Evolutionary conservation across 2,888 invertebrate species (phyloP).

Genomic region (Hesperia comma): DNA sequence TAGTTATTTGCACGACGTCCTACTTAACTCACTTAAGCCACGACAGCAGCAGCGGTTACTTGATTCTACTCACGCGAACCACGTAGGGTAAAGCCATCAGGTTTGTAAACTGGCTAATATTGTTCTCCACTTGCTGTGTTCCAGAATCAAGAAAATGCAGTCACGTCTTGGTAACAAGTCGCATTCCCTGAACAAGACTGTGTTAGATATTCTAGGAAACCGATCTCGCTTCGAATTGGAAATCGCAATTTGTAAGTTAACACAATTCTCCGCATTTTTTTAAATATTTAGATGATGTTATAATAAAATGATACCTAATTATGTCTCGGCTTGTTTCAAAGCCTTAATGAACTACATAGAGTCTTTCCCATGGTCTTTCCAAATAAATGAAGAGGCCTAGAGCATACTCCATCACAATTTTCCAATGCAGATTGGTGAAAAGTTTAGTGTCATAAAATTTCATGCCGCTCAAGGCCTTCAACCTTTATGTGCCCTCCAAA

Average conservation of each 20-base stretch:
- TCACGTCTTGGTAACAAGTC: conserved; percentile 7
- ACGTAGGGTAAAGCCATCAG: conserved; percentile 9
- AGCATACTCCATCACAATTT: too few relatives aligned
- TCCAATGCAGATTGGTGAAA: too few relatives aligned
- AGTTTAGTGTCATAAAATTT: too few relatives aligned
- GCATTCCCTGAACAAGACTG: conserved; percentile 2
- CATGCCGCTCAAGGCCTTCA: too few relatives aligned
- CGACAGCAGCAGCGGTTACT: not conserved
- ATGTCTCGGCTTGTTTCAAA: too few relatives aligned
- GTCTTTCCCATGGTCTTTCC: too few relatives aligned
- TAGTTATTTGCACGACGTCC: conserved; percentile 6
- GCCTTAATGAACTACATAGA: too few relatives aligned
- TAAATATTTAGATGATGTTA: too few relatives aligned
- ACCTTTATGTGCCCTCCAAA: too few relatives aligned
- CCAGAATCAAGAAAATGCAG: conserved; percentile 4
- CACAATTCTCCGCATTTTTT: too few relatives aligned
- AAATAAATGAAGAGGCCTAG: too few relatives aligned
- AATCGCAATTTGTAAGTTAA: not conserved
- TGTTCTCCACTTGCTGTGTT: not conserved
- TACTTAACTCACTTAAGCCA: not conserved
- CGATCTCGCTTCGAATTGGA: not conserved
- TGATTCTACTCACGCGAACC: not conserved
- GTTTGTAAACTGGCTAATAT: conserved; percentile 11
- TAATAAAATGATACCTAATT: too few relatives aligned
- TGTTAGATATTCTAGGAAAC: not conserved